Evolutionary conservation across 2,113 vertebrate species (phyloP).

Genomic region (Peromyscus polionotus): DNA sequence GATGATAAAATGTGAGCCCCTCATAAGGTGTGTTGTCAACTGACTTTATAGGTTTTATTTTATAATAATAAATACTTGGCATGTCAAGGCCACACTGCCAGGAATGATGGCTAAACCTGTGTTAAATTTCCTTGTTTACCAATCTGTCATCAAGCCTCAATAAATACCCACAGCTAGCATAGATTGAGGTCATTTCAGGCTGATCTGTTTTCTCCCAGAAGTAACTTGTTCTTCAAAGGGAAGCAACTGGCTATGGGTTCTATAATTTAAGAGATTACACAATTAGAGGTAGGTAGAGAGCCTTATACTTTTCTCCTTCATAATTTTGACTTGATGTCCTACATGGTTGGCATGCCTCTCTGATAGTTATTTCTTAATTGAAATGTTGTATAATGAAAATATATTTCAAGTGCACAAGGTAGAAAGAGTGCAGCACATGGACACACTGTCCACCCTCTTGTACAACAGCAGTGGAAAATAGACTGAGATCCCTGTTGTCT

Average conservation of each 20-base stretch:
- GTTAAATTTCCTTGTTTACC: slow-evolving; percentile 38
- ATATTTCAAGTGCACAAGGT: neutral
- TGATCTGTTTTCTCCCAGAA: slow-evolving; percentile 48
- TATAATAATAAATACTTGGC: neutral
- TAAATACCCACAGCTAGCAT: neutral
- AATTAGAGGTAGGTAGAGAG: neutral
- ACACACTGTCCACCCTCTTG: neutral
- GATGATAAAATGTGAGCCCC: neutral
- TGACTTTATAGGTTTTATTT: neutral
- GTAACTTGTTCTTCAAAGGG: slow-evolving; percentile 30
- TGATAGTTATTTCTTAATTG: slow-evolving; percentile 24
- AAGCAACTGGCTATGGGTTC: slow-evolving; percentile 43
- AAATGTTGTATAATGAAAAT: neutral
- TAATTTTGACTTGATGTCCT: slow-evolving; percentile 7
- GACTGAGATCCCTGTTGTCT: neutral
- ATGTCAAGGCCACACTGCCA: neutral
- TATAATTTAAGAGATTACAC: neutral
- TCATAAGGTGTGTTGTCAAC: slow-evolving; percentile 24
- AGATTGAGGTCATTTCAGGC: slow-evolving; percentile 29
- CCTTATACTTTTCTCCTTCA: neutral
- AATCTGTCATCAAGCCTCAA: neutral
- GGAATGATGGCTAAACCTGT: neutral
- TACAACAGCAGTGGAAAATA: neutral
- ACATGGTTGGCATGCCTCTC: neutral
- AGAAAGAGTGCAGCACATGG: neutral